Percentiles rank a stretch among this genome's conserved stretches.
phyloP scores from a whole-genome alignment of 2,797 vertebrate species.

The Knipowitschia caucasica region DNA sequence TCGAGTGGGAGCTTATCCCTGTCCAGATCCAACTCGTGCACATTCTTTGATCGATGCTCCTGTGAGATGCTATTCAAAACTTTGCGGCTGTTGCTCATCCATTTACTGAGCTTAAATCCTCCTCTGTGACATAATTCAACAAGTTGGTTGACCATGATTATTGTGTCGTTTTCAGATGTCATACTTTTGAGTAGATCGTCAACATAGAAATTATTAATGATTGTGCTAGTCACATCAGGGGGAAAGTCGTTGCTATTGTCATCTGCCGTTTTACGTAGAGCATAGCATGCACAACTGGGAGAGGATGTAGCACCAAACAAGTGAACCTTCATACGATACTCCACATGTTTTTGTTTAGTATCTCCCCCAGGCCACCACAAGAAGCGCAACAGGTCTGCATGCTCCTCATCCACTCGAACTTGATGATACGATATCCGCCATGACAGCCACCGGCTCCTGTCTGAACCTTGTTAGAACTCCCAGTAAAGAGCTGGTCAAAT shows the following conservation, averaged over 20 bases:
- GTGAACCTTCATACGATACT: background rate
- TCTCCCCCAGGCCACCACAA: background rate
- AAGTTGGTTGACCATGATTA: background rate
- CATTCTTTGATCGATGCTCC: background rate
- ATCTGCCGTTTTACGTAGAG: no score
- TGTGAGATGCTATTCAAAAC: background rate
- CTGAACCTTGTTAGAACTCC: background rate
- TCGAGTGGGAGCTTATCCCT: background rate
- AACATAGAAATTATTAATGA: background rate
- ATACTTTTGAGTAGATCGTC: background rate
- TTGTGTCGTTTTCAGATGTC: background rate
- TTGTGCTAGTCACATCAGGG: background rate
- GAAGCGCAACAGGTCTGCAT: no score
- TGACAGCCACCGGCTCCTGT: background rate
- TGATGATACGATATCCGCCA: no score
- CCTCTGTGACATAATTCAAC: background rate
- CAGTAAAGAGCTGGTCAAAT: background rate
- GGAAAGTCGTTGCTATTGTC: background rate
- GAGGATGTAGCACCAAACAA: no score
- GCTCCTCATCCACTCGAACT: background rate
- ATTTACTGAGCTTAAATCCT: background rate
- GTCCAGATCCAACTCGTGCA: background rate
- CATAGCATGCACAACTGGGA: background rate
- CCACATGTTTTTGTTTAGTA: background rate
- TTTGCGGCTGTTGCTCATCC: background rate